Evolutionary conservation across 2,888 invertebrate species (phyloP), one percentile per base, ranked within the genome.

Genomic region (Macrophya alboannulata): DNA sequence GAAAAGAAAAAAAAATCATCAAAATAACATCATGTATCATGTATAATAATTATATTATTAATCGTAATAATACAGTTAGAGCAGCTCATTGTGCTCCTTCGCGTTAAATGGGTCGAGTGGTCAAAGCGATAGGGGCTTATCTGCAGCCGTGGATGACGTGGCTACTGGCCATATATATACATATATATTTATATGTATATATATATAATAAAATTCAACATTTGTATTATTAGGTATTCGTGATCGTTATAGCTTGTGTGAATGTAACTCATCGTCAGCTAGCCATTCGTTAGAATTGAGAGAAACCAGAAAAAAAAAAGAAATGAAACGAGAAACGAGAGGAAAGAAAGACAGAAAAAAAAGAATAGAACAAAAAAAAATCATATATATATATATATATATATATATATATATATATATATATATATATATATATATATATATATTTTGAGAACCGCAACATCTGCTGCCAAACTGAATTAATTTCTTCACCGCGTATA

Each of bases 1-100:
- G n/a, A n/a, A n/a, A n/a, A n/a, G n/a, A n/a, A n/a, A 86, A 79
- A 87, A 81, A 85, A 51, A 40, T 87, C 86, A 86, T 89, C 86
- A 87, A 88, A 89, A 89, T 86, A 89, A 88, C 86, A 84, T 87
- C 86, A 85, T 87, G 87, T 87, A 89, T 89, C 89, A 89, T 89
- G 89, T 88, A 89, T 89, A 87, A 89, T 89, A 85, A 85, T 68
- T n/a, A 68, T 45, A 87, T 88, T 88, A 81, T 87, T 89, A 87
- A 88, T 88, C 86, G 86, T 89, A 89, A 88, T 89, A 89, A 89
- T 89, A 89, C 88, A 89, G 86, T 88, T 59, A 88, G 89, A 89
- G 89, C 88, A 86, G 88, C 89, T 87, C 84, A 84, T 87, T 88
- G 89, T 77, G 43, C 77, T 77, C 55, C 37, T 77, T 77, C 15